Evolutionary conservation across 1,140 invertebrate genomes (phyloP).

Genomic region (Berghia stephanieae): DNA sequence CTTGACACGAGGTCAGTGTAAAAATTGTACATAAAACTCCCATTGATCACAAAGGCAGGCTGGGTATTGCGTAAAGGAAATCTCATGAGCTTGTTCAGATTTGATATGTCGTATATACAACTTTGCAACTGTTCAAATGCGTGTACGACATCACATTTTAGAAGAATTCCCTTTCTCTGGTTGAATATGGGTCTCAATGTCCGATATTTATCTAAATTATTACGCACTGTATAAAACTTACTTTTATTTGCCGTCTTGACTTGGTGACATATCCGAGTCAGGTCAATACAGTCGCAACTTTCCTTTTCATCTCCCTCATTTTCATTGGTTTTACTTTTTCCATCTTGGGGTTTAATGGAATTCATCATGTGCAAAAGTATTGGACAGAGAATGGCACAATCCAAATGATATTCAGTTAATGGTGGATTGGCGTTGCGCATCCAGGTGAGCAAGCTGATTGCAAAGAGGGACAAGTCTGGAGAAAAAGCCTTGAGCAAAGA

Average conservation of each 20-base stretch:
- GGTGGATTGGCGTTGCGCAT: too few relatives aligned
- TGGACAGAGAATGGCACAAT: too few relatives aligned
- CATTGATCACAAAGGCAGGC: slow-evolving; percentile 49
- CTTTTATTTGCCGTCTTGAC: not conserved
- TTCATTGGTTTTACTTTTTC: not conserved
- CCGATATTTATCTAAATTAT: slow-evolving; percentile 47
- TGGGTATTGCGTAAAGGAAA: slow-evolving; percentile 40
- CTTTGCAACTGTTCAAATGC: slow-evolving; percentile 57
- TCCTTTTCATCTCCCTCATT: not conserved
- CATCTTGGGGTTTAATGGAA: not conserved
- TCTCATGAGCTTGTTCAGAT: slow-evolving; percentile 56
- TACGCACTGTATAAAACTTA: slow-evolving; percentile 20
- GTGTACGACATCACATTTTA: slow-evolving; percentile 51
- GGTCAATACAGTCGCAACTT: not conserved
- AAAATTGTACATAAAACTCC: slow-evolving; percentile 58
- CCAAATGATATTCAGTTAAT: too few relatives aligned
- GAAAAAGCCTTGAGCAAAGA: slow-evolving; percentile 68
- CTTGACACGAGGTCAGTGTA: slow-evolving; percentile 48
- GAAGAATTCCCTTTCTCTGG: slow-evolving; percentile 35
- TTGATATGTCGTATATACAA: slow-evolving; percentile 42
- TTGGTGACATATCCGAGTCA: not conserved
- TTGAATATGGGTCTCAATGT: slow-evolving; percentile 36
- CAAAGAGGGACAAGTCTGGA: slow-evolving; percentile 73
- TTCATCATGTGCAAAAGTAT: not conserved
- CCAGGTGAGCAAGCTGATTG: slow-evolving; percentile 73